Conservation (phyloP, 2,888 invertebrate genomes). For the Eurois occulta region DNA sequence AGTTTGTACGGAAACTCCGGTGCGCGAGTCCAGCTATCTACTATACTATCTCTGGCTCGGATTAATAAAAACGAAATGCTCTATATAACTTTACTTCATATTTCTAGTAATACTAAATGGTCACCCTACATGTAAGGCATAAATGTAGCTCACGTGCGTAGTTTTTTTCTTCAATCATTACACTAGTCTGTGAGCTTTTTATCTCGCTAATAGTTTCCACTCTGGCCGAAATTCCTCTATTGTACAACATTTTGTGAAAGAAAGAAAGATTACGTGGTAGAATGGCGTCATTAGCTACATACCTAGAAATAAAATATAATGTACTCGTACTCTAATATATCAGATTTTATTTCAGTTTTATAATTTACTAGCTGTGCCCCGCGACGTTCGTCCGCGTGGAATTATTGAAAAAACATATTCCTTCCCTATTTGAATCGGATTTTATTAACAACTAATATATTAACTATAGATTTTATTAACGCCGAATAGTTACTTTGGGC, state of each 20-base stretch:
- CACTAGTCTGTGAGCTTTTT: conserved; percentile 58
- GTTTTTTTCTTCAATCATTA: conserved; percentile 65
- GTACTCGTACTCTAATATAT: too few species aligned
- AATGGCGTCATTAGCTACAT: conserved; percentile 52
- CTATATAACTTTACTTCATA: neutral
- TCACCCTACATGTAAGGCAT: conserved; percentile 53
- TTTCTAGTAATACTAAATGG: conserved; percentile 12
- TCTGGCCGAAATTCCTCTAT: conserved; percentile 44
- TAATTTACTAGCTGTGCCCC: too few species aligned
- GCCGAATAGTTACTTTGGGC: too few species aligned
- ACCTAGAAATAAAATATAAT: conserved; percentile 19
- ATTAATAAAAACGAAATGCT: neutral
- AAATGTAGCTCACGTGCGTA: conserved; percentile 68
- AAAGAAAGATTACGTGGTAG: conserved; percentile 34
- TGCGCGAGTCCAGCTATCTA: too few species aligned
- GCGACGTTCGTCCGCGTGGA: too few species aligned
- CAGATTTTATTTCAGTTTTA: neutral
- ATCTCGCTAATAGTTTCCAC: conserved; percentile 64
- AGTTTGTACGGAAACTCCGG: too few species aligned
- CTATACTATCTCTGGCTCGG: neutral
- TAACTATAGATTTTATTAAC: too few species aligned
- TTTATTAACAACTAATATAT: too few species aligned
- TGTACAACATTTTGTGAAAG: conserved; percentile 45
- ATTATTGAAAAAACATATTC: too few species aligned
- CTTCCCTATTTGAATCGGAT: too few species aligned